phyloP scores from a whole-genome alignment of 2,113 vertebrate genomes.

The Callospermophilus lateralis region DNA sequence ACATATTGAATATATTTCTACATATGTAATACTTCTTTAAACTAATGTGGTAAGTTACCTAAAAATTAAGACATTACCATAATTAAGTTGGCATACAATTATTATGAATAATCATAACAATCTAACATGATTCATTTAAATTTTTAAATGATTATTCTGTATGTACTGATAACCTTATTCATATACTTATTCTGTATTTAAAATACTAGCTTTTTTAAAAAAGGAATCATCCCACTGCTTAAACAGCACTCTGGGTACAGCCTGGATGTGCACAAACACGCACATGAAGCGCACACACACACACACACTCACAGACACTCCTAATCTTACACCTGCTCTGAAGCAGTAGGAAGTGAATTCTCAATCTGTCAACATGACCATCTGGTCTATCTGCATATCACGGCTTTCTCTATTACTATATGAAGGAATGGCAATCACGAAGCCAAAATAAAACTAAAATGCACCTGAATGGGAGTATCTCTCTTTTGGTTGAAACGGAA shows the following conservation, averaged over 20 bases:
- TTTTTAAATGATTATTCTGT: background rate
- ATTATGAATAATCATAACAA: background rate
- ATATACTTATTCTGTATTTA: background rate
- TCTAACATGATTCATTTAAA: background rate
- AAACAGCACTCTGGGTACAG: constrained; percentile 21
- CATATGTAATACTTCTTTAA: background rate
- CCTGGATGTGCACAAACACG: constrained; percentile 59
- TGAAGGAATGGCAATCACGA: constrained; percentile 88
- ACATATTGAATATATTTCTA: background rate
- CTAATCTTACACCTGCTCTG: constrained; percentile 90
- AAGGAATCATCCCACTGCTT: background rate
- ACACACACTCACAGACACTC: constrained; percentile 76
- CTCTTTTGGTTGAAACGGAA: constrained; percentile 84
- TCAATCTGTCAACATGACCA: constrained; percentile 91
- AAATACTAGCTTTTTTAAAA: background rate
- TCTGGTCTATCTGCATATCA: constrained; percentile 91
- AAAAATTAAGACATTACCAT: background rate
- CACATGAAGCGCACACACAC: background rate
- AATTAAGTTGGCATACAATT: constrained; percentile 51
- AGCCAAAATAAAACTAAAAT: constrained; percentile 86
- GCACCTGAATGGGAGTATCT: constrained; percentile 81
- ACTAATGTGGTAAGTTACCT: background rate
- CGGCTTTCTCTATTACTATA: constrained; percentile 86
- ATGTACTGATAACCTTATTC: background rate
- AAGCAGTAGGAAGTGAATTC: constrained; percentile 90